A percentile compares a stretch with the other conserved stretches of the same genome.
Conservation (phyloP, 2,113 vertebrate genomes). For the Herpetotheres cachinnans region DNA sequence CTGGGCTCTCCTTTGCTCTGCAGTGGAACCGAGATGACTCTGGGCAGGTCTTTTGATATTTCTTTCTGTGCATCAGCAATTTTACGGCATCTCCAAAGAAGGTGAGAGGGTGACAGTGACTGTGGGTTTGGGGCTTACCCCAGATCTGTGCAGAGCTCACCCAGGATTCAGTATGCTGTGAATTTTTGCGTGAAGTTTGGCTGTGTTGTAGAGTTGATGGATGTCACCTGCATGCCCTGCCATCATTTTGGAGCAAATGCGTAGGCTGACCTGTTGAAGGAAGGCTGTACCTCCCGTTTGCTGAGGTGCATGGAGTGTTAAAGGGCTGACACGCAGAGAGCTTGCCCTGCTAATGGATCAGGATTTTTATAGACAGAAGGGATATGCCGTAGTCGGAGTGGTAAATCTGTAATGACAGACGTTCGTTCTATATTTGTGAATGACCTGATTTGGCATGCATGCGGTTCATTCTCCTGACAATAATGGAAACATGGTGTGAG, state of each 20-base stretch:
- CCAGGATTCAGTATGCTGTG: background rate
- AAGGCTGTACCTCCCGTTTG: background rate
- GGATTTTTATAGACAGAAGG: constrained; percentile 72
- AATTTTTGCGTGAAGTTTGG: background rate
- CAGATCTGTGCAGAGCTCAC: background rate
- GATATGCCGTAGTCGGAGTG: constrained; percentile 58
- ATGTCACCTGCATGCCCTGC: background rate
- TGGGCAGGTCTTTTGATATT: background rate
- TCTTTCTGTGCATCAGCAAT: background rate
- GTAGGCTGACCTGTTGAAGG: background rate
- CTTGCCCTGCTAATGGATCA: constrained; percentile 59
- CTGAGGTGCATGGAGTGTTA: background rate
- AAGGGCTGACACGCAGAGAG: background rate
- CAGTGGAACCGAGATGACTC: background rate
- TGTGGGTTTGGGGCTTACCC: background rate
- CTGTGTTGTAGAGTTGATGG: background rate
- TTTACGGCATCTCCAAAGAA: background rate
- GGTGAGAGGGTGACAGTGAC: background rate
- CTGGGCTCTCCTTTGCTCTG: background rate
- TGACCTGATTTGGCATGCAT: constrained; percentile 80
- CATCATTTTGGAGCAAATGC: background rate
- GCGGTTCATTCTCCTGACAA: constrained; percentile 71
- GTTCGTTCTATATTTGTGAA: constrained; percentile 79
- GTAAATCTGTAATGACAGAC: constrained; percentile 81
- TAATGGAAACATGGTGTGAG: constrained; percentile 73